A percentile compares a stretch with the other conserved stretches of the same genome.
These are phyloP conservation scores for Apis laboriosa DNA, from an alignment of 1,140 invertebrate species.

Conservation along the genomic window DNA sequence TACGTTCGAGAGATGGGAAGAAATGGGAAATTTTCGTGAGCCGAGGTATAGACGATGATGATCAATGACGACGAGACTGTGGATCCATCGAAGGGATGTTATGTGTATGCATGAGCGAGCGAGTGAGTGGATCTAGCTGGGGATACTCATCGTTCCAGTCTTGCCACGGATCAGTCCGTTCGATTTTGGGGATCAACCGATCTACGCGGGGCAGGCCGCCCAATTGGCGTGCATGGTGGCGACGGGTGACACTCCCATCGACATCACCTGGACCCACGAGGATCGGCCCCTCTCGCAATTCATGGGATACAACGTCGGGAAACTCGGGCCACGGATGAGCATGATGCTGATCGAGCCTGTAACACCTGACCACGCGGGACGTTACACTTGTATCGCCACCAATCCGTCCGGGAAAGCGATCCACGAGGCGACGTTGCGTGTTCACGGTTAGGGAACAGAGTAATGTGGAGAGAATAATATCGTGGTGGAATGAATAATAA, in stretches of 20 bases:
- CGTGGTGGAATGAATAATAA: constrained; percentile 52
- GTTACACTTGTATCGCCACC: constrained; percentile 85
- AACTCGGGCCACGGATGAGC: constrained; percentile 82
- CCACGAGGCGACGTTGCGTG: constrained; percentile 82
- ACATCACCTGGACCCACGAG: constrained; percentile 85
- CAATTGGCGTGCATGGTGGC: constrained; percentile 87
- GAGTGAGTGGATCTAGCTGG: constrained; percentile 42
- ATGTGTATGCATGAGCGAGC: background rate
- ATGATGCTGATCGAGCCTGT: constrained; percentile 81
- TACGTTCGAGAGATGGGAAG: background rate
- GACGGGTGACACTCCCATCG: constrained; percentile 86
- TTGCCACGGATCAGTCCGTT: constrained; percentile 86
- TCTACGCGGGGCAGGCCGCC: constrained; percentile 86
- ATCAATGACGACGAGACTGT: background rate
- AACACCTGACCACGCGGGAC: constrained; percentile 82
- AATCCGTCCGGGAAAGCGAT: constrained; percentile 85
- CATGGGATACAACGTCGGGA: constrained; percentile 79
- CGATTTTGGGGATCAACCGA: constrained; percentile 84
- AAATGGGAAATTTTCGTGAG: too few relatives aligned
- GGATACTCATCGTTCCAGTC: constrained; percentile 82
- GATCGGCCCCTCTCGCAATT: constrained; percentile 77
- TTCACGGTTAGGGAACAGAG: constrained; percentile 81
- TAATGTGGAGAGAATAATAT: constrained; percentile 42
- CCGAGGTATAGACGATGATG: too few relatives aligned
- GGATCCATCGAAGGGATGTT: background rate